Percentiles rank a stretch among this genome's conserved stretches.
Conservation (phyloP, 2,888 invertebrate species). For the Drosophila peninsularis region DNA sequence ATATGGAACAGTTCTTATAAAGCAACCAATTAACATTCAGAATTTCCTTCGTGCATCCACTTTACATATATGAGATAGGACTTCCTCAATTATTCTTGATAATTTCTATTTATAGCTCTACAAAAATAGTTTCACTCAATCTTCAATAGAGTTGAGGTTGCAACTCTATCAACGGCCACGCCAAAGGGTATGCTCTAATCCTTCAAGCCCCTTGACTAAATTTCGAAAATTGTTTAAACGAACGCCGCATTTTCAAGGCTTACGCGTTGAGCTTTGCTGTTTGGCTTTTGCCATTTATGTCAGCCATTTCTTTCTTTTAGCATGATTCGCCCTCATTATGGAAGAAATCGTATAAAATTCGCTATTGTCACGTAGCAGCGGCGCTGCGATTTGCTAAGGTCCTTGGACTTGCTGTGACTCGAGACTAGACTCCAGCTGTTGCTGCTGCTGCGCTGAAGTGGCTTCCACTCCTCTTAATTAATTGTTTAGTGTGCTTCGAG, state of each 20-base stretch:
- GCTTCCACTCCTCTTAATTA: neutral
- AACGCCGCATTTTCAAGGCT: constrained; percentile 35
- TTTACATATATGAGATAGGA: too few relatives aligned
- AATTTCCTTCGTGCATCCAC: too few relatives aligned
- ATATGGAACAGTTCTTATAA: too few relatives aligned
- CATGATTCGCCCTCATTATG: constrained; percentile 39
- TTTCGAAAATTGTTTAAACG: constrained; percentile 17
- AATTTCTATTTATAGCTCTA: too few relatives aligned
- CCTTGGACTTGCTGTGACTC: neutral
- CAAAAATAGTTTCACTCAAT: too few relatives aligned
- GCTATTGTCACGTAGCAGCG: constrained; percentile 47
- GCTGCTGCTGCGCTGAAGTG: neutral
- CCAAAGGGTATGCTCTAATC: neutral
- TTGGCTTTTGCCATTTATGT: constrained; percentile 28
- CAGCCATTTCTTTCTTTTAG: constrained; percentile 4
- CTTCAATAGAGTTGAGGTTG: too few relatives aligned
- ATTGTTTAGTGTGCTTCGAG: constrained; percentile 9
- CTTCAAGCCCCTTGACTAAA: neutral
- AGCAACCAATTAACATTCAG: too few relatives aligned
- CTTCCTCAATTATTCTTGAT: too few relatives aligned
- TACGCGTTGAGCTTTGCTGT: constrained; percentile 23
- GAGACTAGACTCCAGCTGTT: neutral
- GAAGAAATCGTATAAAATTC: constrained; percentile 43
- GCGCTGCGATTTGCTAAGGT: constrained; percentile 1
- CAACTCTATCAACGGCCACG: neutral